phyloP scores from a whole-genome alignment of 1,140 invertebrate genomes.

The Drosophila takahashii region DNA sequence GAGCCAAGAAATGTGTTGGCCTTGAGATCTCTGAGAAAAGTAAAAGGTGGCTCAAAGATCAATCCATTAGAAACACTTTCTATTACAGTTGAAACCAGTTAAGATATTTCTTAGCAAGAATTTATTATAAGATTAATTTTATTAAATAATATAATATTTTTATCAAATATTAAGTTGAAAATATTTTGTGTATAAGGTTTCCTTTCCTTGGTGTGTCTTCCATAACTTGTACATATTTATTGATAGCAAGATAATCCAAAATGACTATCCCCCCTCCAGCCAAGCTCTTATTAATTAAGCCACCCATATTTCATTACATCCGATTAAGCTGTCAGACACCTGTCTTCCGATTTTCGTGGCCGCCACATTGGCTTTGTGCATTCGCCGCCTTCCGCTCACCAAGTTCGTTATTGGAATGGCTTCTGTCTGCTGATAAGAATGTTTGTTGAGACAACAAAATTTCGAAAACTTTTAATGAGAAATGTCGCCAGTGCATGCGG shows the following conservation, averaged over 20 bases:
- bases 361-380: conserved; percentile 14
- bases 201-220: background rate
- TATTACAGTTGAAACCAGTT: background rate
- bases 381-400: conserved; percentile 13
- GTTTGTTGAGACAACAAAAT: conserved; percentile 63
- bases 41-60: conserved; percentile 2
- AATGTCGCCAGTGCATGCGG: conserved; percentile 71
- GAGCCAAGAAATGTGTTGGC: conserved; percentile 9
- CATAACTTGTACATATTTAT: background rate
- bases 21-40: conserved; percentile 1
- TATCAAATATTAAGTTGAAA: too few species aligned
- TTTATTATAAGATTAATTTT: too few species aligned
- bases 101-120: too few species aligned
- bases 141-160: too few species aligned
- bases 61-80: background rate
- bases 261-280: too few species aligned
- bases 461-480: conserved; percentile 76
- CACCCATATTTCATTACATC: conserved; percentile 27
- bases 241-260: background rate
- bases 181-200: too few species aligned
- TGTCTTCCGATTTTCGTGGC: conserved; percentile 35
- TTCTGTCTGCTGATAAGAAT: conserved; percentile 77
- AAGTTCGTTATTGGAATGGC: conserved; percentile 62
- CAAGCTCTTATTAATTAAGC: conserved; percentile 47
- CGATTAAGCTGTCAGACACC: conserved; percentile 53